These are phyloP conservation scores for Champsocephalus esox DNA, from an alignment of 2,797 vertebrate genomes.

Conservation along the genomic window DNA sequence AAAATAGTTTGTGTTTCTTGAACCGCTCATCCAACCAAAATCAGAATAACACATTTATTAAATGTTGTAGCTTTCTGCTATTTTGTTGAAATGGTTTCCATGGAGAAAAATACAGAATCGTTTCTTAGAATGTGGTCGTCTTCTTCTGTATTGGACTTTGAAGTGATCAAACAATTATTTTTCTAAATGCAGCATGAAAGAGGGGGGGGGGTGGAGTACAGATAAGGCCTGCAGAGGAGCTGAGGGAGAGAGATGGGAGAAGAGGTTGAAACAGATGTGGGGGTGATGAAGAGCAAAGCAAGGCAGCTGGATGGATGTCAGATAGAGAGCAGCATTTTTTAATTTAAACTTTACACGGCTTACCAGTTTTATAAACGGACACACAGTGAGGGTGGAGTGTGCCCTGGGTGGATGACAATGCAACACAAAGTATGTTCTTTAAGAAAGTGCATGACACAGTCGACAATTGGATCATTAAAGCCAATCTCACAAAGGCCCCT, in stretches of 20 bases:
- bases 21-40: not conserved
- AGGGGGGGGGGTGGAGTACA: slow-evolving; percentile 27
- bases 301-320: slow-evolving; percentile 49
- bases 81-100: slow-evolving; percentile 10
- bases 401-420: not conserved
- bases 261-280: slow-evolving; percentile 64
- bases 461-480: slow-evolving; percentile 84
- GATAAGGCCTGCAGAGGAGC: slow-evolving; percentile 65
- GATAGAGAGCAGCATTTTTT: not conserved
- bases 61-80: not conserved
- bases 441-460: slow-evolving; percentile 71
- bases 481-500: slow-evolving; percentile 82
- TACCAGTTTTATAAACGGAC: not conserved
- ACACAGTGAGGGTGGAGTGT: not conserved
- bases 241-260: slow-evolving; percentile 40
- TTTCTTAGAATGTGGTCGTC: not conserved
- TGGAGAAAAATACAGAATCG: slow-evolving; percentile 11
- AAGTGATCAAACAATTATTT: slow-evolving; percentile 12
- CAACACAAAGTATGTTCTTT: slow-evolving; percentile 69
- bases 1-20: not conserved
- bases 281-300: slow-evolving; percentile 53
- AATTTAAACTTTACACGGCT: not conserved
- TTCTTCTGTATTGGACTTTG: slow-evolving; percentile 25
- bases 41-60: not conserved
- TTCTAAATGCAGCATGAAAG: slow-evolving; percentile 54